Conservation (phyloP, 2,888 invertebrate species). For the Imbricaverruca yamaguchii region DNA sequence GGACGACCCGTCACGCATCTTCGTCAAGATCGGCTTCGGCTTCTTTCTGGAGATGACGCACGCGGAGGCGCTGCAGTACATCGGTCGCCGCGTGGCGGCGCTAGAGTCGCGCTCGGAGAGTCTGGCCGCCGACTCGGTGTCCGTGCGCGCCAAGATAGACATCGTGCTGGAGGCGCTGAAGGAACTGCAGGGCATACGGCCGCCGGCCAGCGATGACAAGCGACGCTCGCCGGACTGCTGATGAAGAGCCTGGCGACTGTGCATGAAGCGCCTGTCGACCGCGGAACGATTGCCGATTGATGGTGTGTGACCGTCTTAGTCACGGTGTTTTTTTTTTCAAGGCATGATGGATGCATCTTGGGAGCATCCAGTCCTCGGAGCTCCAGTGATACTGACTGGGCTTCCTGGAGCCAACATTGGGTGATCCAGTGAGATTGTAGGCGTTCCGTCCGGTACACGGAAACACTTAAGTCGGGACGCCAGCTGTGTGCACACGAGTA, state of each 20-base stretch:
- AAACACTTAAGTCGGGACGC: too few relatives aligned
- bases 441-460: too few relatives aligned
- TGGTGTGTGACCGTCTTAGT: background rate
- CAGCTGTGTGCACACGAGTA: too few relatives aligned
- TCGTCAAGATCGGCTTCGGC: slow-evolving; percentile 66
- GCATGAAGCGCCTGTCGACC: background rate
- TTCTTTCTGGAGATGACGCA: slow-evolving; percentile 63
- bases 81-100: slow-evolving; percentile 58
- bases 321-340: too few relatives aligned
- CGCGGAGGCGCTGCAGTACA: slow-evolving; percentile 61
- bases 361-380: too few relatives aligned
- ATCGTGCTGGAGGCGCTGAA: slow-evolving; percentile 61
- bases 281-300: background rate
- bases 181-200: slow-evolving; percentile 46
- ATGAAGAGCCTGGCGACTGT: background rate
- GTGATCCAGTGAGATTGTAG: too few relatives aligned
- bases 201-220: background rate
- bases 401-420: too few relatives aligned
- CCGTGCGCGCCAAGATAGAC: slow-evolving; percentile 69
- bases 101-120: slow-evolving; percentile 55
- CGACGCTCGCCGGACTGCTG: background rate
- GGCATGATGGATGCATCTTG: too few relatives aligned
- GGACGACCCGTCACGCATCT: slow-evolving; percentile 55
- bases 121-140: slow-evolving; percentile 57
- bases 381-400: too few relatives aligned